Evolutionary conservation across 2,113 vertebrate species (phyloP).

Genomic region (Pteropus alecto): DNA sequence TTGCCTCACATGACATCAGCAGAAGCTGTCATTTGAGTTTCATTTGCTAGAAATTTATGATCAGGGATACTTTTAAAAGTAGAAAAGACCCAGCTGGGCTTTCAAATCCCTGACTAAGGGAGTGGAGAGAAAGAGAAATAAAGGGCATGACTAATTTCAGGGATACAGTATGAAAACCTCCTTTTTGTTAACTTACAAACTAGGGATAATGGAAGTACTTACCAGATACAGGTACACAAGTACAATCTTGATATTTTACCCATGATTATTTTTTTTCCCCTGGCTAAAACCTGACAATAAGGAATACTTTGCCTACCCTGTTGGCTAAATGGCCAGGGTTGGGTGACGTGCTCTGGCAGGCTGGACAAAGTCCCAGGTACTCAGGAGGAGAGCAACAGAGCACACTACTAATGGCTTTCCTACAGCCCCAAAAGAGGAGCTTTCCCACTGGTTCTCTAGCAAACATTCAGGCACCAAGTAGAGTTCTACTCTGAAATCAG

Average conservation of each 20-base stretch:
- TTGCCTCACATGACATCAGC: slow-evolving; percentile 68
- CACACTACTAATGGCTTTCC: not conserved
- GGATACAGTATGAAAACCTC: not conserved
- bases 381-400: not conserved
- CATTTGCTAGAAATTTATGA: slow-evolving; percentile 66
- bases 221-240: slow-evolving; percentile 37
- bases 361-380: not conserved
- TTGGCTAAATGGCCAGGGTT: not conserved
- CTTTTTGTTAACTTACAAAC: slow-evolving; percentile 42
- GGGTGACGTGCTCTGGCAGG: not conserved
- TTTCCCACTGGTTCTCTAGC: not conserved
- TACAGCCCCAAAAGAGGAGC: not conserved
- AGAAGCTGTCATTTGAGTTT: slow-evolving; percentile 55
- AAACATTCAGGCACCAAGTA: not conserved
- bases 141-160: slow-evolving; percentile 8
- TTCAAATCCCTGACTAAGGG: slow-evolving; percentile 40
- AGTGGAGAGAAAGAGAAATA: not conserved
- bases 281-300: not conserved
- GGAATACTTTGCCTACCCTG: not conserved
- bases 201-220: not conserved
- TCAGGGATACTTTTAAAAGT: slow-evolving; percentile 58
- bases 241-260: slow-evolving; percentile 25
- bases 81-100: slow-evolving; percentile 52
- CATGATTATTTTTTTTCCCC: not conserved
- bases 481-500: slow-evolving; percentile 12